Percentiles rank a stretch among this genome's conserved stretches.
Conservation (phyloP, 1,140 invertebrate genomes). For the Drosophila simulans region DNA sequence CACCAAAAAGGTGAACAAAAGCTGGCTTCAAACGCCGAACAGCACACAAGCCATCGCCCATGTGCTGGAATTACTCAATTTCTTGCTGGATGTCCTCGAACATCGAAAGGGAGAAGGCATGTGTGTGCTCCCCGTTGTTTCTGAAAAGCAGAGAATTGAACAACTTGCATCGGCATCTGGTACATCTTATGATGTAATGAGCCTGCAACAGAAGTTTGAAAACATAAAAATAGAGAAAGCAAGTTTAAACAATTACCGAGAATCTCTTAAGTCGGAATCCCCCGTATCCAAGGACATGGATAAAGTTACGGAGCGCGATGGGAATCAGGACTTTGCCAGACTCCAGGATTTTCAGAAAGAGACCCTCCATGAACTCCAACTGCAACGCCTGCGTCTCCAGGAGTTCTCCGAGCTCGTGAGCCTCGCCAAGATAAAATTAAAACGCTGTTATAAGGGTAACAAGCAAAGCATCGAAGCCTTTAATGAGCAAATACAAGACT, state of each 20-base stretch:
- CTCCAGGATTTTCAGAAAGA: conserved; percentile 1
- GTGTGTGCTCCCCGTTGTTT: conserved; percentile 4
- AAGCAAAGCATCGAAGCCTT: conserved; percentile 26
- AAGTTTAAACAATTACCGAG: background rate
- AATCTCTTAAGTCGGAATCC: background rate
- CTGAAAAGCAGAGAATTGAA: background rate
- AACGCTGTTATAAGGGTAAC: conserved; percentile 2
- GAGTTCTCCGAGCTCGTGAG: conserved; percentile 17
- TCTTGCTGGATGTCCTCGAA: conserved; percentile 43
- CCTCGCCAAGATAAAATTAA: conserved; percentile 12
- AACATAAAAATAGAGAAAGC: background rate
- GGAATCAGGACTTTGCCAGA: background rate
- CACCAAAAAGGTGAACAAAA: conserved; percentile 25
- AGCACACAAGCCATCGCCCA: conserved; percentile 6
- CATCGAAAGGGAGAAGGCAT: background rate
- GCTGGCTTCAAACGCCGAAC: conserved; percentile 31
- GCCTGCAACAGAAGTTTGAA: background rate
- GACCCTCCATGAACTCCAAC: background rate
- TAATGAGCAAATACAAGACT: conserved; percentile 21
- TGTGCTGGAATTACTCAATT: conserved; percentile 40
- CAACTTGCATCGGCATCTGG: too few relatives aligned
- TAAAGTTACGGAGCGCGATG: background rate
- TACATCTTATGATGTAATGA: background rate
- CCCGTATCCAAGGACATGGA: background rate
- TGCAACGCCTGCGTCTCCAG: background rate